Base-by-base conservation (phyloP, 2,797 vertebrate genomes). In the Chelonia mydas region DNA sequence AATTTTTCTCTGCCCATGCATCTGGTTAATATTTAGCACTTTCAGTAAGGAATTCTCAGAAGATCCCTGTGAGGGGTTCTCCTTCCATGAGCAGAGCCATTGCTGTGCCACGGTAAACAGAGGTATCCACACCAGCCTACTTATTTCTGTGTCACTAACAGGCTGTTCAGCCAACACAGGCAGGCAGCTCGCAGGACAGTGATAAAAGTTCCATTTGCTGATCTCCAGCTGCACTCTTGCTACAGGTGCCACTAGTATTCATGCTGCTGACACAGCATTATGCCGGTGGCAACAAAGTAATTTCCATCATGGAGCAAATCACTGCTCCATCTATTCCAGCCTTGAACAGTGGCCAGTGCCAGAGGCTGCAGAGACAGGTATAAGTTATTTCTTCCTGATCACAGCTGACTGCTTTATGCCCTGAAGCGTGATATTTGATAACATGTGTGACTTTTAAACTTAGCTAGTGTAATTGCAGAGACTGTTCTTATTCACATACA, bases 251-350 rank as follows among this genome's bases (percentile, higher is more conserved):
- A 77, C 84, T 78, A 92, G 37, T 53, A 82, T 45, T 95, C 8
- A 0, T 50, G 77, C 65, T 87, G 33, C 84, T 81, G 72, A 47
- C 27, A 47, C 4, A 0, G 1, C 72, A 15, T 47, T 55, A 10
- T 21, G 33, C 37, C 81, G 28, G 51, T 86, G 87, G 81, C 86
- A 92, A 86, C 86, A 89, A 81, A 93, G 84, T 53, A 74, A 91
- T 23, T 85, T 79, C 89, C 80, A 87, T 83, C 0, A 4, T 88
- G 83, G 90, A 78, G n/a, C 33, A 37, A 86, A 49, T 33, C 28
- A 16, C 31, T 31, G 55, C 21, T 80, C 37, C 13, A 41, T 45
- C 57, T 53, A 5, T 80, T 78, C 17, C 47, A 51, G 74, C 45
- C 55, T 61, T 59, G 5, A 57, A 72, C 37, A 72, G 25, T 45